Evolutionary conservation across 1,140 invertebrate genomes (phyloP), one percentile per base, ranked within the genome.

Genomic region (Saccostrea echinata): DNA sequence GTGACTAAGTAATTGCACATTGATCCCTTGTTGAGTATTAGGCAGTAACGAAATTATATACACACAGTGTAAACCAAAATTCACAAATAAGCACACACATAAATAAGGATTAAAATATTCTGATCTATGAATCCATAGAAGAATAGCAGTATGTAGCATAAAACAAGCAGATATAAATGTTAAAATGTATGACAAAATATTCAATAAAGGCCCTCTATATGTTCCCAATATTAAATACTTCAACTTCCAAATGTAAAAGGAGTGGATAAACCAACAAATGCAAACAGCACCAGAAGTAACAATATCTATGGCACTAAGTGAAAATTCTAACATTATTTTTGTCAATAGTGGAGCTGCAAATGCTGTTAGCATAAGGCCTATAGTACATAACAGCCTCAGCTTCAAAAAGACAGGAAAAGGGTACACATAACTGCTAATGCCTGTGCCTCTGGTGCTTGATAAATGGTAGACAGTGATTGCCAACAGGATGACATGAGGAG

Each of bases 251-350:
- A 97, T 95, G 94, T 97, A 98, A 21, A 96, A 96, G 90, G 97
- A 96, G 95, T 98, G 97, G 21, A 97, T 95, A 43, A 97, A 94
- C 97, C 97, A 98, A 88, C 97, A 95, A 88, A 97, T 93, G 91
- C 96, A 96, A 93, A 97, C 96, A 43, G 97, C 95, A 76, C 96
- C 96, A 80, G 96, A 95, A 33, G 96, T 94, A 68, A 98, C 96
- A 93, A 97, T 97, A 94, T 97, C 96, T 85, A 97, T 96, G 43
- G 96, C 96, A 91, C 95, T 93, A 53, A 95, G 88, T 82, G 64
- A 86, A 33, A 88, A 84, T n/a, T 93, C 68, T 12, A 94, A 95
- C 91, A 97, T 95, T 82, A 97, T 93, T 86, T 97, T 95, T 61
- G 97, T 96, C 84, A 97, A 94, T 57, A 96, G 93, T 13, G 96